Evolutionary conservation across 37 sponge, comb jelly and placozoan genomes (phyloP).

Genomic region (Hexactinellida sp.): DNA sequence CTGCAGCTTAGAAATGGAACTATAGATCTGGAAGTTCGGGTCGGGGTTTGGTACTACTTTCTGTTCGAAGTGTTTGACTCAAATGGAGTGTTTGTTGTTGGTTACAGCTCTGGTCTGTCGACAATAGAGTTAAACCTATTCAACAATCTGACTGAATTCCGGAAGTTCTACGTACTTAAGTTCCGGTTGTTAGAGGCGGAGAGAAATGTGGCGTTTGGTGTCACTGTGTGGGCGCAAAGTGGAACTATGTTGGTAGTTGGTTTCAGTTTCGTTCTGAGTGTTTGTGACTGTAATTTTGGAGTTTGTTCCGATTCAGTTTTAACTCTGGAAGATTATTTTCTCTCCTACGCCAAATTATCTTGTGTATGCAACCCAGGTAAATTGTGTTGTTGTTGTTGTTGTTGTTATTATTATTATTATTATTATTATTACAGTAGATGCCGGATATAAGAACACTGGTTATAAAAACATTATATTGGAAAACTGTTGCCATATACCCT

Average conservation of each 20-base stretch:
- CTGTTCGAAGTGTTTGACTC: not conserved
- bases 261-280: constrained; percentile 9
- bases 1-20: not conserved
- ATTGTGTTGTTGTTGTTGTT: not conserved
- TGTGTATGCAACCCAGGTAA: not conserved
- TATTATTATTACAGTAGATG: too few relatives aligned
- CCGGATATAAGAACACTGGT: too few relatives aligned
- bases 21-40: not conserved
- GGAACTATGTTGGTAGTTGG: not conserved
- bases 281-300: not conserved
- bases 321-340: not conserved
- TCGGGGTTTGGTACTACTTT: not conserved
- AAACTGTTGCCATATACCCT: too few relatives aligned
- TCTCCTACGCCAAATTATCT: not conserved
- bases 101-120: not conserved
- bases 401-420: too few relatives aligned
- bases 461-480: too few relatives aligned
- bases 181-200: not conserved
- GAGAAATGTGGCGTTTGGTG: not conserved
- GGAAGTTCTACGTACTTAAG: not conserved
- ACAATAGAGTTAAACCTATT: not conserved
- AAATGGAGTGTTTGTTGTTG: not conserved
- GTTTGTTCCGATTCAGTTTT: not conserved
- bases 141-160: not conserved
- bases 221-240: not conserved